Conservation (phyloP, 2,113 vertebrate genomes). For the Rhodinocichla rosea region DNA sequence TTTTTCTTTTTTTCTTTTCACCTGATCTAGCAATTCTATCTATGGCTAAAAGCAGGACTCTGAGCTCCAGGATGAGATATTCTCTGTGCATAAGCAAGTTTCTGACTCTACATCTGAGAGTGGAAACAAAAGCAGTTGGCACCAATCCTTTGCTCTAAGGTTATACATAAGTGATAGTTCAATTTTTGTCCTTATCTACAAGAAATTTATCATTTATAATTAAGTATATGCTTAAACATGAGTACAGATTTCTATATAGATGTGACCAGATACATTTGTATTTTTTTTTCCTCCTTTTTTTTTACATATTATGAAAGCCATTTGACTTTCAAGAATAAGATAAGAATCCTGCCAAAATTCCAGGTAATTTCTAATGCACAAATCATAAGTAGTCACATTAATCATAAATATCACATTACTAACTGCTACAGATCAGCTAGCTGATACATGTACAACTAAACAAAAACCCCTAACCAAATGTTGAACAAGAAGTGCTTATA, state of each 20-base stretch:
- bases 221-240: neutral
- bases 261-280: neutral
- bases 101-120: neutral
- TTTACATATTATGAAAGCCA: neutral
- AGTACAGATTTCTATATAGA: neutral
- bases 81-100: neutral
- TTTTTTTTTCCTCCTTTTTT: neutral
- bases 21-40: neutral
- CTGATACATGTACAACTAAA: neutral
- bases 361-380: neutral
- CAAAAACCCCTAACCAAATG: fast-evolving
- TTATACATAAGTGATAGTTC: neutral
- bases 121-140: neutral
- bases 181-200: neutral
- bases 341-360: neutral
- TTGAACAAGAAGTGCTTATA: neutral
- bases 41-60: neutral
- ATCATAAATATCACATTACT: neutral
- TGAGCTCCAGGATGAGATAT: neutral
- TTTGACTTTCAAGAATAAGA: neutral
- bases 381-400: neutral
- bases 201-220: neutral
- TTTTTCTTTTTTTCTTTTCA: neutral
- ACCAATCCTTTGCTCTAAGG: neutral
- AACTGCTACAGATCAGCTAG: neutral